A percentile compares a stretch with the other conserved stretches of the same genome.
Evolutionary conservation across 2,113 vertebrate genomes (phyloP).

Genomic region (Malurus cyaneus): DNA sequence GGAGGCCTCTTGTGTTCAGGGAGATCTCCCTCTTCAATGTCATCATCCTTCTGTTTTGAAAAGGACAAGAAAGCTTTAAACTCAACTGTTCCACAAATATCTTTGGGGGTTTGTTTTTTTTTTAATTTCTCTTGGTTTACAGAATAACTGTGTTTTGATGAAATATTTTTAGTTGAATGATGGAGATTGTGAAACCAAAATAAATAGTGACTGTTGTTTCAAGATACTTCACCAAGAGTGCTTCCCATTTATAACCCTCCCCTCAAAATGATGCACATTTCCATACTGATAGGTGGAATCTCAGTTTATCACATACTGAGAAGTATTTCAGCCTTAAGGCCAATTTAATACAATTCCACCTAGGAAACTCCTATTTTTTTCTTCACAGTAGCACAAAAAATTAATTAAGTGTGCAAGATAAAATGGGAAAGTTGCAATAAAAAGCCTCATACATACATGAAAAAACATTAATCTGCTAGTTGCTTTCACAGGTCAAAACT

Average conservation of each 20-base stretch:
- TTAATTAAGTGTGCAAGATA: background rate
- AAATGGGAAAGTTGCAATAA: background rate
- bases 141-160: background rate
- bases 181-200: background rate
- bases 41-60: conserved; percentile 86
- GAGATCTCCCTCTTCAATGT: conserved; percentile 96
- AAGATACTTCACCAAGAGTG: background rate
- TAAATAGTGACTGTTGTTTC: background rate
- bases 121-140: background rate
- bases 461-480: background rate
- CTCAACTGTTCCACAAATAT: background rate
- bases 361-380: background rate
- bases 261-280: background rate
- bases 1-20: conserved; percentile 91
- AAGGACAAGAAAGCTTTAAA: background rate
- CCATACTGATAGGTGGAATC: background rate
- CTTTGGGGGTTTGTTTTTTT: background rate
- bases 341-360: background rate
- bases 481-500: background rate
- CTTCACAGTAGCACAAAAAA: background rate
- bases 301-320: background rate
- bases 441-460: background rate
- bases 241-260: background rate
- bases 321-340: background rate
- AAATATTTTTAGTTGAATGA: background rate